Conservation (phyloP, 2,888 invertebrate genomes). For the Operophtera brumata region DNA sequence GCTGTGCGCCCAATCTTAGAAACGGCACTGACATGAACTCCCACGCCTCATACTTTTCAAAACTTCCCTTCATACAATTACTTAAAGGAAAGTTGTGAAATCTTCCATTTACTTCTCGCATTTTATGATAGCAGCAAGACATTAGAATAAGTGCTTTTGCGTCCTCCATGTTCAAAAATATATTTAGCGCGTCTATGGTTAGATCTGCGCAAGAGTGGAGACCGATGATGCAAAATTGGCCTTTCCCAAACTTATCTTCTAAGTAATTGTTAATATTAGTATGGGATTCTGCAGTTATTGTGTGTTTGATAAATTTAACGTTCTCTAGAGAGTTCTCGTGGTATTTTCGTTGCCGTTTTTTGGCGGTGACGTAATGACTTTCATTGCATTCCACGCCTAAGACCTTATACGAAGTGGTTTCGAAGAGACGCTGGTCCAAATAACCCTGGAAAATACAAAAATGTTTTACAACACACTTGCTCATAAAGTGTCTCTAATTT, state of each 20-base stretch:
- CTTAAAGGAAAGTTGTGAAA: conserved; percentile 87
- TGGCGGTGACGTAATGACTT: conserved; percentile 79
- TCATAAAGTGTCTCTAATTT: no score
- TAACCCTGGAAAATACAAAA: conserved; percentile 82
- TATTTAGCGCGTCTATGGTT: conserved; percentile 83
- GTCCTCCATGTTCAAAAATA: conserved; percentile 81
- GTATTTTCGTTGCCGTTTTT: conserved; percentile 77
- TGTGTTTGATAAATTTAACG: conserved; percentile 82
- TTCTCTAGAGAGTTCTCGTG: conserved; percentile 72
- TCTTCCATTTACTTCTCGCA: conserved; percentile 49
- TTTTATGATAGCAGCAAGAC: conserved; percentile 91
- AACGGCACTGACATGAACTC: conserved; percentile 83
- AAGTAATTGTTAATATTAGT: conserved; percentile 64
- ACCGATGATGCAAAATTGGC: conserved; percentile 74
- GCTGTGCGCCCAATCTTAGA: conserved; percentile 86
- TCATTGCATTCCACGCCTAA: conserved; percentile 85
- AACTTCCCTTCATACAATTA: conserved; percentile 60
- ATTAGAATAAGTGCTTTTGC: conserved; percentile 83
- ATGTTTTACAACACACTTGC: no score
- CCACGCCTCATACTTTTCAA: conserved; percentile 50
- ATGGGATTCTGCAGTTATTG: conserved; percentile 76
- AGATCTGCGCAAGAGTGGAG: conserved; percentile 91
- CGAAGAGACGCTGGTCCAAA: conserved; percentile 83
- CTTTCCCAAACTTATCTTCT: conserved; percentile 57
- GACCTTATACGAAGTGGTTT: conserved; percentile 80